A percentile compares a stretch with the other conserved stretches of the same genome.
These are phyloP conservation scores for Lepus europaeus DNA, from an alignment of 2,113 vertebrate species.

Conservation along the genomic window DNA sequence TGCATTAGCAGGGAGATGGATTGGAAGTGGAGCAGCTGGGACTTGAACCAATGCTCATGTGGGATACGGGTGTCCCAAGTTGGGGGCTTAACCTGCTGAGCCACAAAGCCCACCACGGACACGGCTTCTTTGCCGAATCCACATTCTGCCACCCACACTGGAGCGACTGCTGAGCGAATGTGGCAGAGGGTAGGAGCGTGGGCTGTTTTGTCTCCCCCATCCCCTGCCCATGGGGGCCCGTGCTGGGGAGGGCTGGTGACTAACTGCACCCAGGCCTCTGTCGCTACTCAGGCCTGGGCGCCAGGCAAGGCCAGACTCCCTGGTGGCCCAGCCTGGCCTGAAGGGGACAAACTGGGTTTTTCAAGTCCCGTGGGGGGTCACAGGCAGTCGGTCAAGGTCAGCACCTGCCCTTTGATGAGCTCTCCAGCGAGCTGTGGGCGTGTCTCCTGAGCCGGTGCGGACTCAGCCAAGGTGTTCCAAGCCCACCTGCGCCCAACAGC, in stretches of 20 bases:
- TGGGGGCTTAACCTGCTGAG: too few relatives aligned
- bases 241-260: background rate
- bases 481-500: background rate
- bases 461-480: background rate
- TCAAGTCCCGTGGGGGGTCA: background rate
- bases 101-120: too few relatives aligned
- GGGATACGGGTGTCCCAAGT: too few relatives aligned
- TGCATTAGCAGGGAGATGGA: too few relatives aligned
- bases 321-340: background rate
- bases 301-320: background rate
- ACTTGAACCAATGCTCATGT: too few relatives aligned
- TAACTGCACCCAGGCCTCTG: too few relatives aligned
- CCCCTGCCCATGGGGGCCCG: background rate
- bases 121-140: background rate
- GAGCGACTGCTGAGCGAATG: background rate
- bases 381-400: background rate
- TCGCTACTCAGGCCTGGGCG: background rate
- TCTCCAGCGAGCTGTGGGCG: background rate
- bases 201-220: background rate
- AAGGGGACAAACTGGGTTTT: background rate
- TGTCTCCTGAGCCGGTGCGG: background rate
- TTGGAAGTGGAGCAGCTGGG: too few relatives aligned
- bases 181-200: background rate
- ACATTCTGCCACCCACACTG: too few relatives aligned
- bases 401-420: background rate